Conservation (phyloP, 2,113 vertebrate genomes). For the Miniopterus natalensis region DNA sequence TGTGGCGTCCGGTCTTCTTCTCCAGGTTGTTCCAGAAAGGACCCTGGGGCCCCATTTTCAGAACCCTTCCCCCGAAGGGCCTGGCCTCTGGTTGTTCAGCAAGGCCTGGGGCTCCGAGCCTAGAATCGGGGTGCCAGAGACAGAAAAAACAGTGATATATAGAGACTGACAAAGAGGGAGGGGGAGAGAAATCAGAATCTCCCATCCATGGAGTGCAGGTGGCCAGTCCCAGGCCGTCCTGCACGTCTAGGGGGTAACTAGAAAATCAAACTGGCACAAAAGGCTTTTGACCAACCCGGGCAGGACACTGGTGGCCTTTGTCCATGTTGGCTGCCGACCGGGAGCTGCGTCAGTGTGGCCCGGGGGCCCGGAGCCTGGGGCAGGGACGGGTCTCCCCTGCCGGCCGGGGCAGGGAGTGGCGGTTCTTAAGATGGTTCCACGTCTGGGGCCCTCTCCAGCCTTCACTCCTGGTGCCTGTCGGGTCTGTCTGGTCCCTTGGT, state of each 20-base stretch:
- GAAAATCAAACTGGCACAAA: neutral
- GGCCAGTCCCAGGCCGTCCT: neutral
- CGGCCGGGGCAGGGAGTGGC: neutral
- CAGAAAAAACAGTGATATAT: neutral
- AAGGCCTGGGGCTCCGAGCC: neutral
- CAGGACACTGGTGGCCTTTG: conserved; percentile 66
- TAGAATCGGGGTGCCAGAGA: neutral
- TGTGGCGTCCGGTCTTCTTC: neutral
- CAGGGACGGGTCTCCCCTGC: neutral
- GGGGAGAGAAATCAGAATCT: neutral
- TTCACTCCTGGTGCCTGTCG: neutral
- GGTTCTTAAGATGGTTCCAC: neutral
- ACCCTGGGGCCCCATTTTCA: too few species aligned
- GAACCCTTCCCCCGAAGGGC: neutral
- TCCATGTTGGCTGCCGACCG: neutral
- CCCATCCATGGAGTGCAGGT: accelerated
- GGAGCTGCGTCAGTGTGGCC: neutral
- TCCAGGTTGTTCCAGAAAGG: neutral
- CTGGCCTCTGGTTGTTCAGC: neutral
- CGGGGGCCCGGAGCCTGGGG: neutral
- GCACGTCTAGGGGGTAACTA: neutral
- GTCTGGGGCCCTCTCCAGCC: neutral
- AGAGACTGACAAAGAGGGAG: neutral
- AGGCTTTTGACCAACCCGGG: conserved; percentile 55
- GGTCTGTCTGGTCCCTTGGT: neutral